Conservation (phyloP, 2,888 invertebrate genomes). For the Girardia tigrina region DNA sequence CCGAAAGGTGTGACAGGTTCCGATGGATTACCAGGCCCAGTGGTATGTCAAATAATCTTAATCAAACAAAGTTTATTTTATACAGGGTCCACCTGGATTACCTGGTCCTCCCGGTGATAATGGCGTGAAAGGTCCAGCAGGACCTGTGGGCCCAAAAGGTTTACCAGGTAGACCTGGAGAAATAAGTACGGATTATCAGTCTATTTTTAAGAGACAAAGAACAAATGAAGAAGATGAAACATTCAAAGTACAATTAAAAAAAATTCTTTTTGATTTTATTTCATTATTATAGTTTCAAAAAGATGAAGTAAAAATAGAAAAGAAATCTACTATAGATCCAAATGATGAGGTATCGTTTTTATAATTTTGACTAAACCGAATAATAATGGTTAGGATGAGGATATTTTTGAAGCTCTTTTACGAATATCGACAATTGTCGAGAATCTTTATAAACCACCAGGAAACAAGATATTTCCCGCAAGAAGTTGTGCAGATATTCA, state of each 20-base stretch:
- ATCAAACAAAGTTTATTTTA: background rate
- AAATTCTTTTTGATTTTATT: background rate
- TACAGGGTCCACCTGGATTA: background rate
- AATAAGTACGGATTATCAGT: background rate
- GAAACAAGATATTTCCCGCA: slow-evolving; percentile 65
- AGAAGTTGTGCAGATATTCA: slow-evolving; percentile 71
- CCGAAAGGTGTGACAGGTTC: background rate
- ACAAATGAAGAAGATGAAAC: background rate
- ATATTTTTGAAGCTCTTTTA: slow-evolving; percentile 29
- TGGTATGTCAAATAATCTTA: background rate
- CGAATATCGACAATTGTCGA: slow-evolving; percentile 31
- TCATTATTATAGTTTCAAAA: background rate
- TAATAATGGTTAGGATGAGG: slow-evolving; percentile 31
- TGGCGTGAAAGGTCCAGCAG: background rate
- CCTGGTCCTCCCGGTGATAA: slow-evolving; percentile 43
- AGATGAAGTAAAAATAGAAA: background rate
- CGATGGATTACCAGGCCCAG: background rate
- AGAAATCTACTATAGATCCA: background rate
- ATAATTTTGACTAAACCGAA: too few species aligned
- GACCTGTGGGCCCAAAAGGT: background rate
- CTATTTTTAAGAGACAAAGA: background rate
- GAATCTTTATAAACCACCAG: slow-evolving; percentile 63
- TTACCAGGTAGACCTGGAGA: background rate
- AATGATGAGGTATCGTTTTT: background rate
- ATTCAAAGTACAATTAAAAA: background rate